A percentile compares a stretch with the other conserved stretches of the same genome.
These are phyloP conservation scores for Drosophila kohkoa DNA, from an alignment of 1,140 invertebrate species.

Conservation along the genomic window DNA sequence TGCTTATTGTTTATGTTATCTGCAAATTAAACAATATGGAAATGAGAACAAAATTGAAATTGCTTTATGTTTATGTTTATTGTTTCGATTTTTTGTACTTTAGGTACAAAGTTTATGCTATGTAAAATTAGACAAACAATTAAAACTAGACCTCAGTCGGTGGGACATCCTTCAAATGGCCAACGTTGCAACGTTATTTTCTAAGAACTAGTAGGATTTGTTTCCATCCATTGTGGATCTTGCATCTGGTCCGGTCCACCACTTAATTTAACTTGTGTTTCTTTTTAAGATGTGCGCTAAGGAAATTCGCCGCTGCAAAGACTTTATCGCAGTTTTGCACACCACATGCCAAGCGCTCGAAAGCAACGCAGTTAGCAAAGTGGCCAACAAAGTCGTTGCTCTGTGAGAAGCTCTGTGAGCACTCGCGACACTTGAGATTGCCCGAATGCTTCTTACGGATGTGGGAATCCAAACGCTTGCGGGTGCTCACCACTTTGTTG, in stretches of 20 bases:
- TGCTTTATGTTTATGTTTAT: conserved; percentile 6
- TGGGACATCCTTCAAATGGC: conserved; percentile 5
- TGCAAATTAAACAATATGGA: conserved; percentile 23
- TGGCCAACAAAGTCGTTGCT: conserved; percentile 44
- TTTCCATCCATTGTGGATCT: too few species aligned
- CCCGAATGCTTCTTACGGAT: conserved; percentile 52
- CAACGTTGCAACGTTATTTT: not conserved
- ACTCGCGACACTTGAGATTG: conserved; percentile 33
- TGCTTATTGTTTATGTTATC: conserved; percentile 22
- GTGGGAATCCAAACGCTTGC: conserved; percentile 55
- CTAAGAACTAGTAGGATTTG: too few species aligned
- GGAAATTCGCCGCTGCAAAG: conserved; percentile 32
- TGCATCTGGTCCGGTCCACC: too few species aligned
- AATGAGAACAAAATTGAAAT: not conserved
- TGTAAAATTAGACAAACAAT: conserved; percentile 3
- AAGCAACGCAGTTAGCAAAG: conserved; percentile 34
- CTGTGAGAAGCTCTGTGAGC: not conserved
- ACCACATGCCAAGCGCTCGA: conserved; percentile 42
- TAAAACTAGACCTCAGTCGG: conserved; percentile 16
- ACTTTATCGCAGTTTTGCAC: conserved; percentile 37
- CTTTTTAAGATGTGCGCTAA: conserved; percentile 44
- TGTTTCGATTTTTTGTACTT: conserved; percentile 11
- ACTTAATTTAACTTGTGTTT: conserved; percentile 47
- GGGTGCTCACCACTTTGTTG: conserved; percentile 31
- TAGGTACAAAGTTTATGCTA: conserved; percentile 1